These are phyloP conservation scores for Brenthis ino DNA, from an alignment of 2,888 invertebrate species.

Conservation along the genomic window DNA sequence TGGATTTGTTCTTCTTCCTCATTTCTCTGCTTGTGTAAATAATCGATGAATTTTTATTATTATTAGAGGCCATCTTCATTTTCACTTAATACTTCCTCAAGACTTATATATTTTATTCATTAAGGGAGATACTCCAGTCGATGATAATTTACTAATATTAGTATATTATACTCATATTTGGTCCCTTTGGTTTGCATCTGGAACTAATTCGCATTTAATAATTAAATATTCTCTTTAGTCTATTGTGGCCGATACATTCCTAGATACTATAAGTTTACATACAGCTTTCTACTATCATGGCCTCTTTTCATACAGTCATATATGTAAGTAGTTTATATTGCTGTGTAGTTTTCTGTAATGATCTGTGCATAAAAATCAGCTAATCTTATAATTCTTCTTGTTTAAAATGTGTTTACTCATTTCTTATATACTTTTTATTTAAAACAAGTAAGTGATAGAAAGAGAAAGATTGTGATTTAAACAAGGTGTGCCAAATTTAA, in stretches of 20 bases:
- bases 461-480: conserved; percentile 3
- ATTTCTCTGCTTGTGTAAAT: conserved; percentile 27
- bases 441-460: not conserved
- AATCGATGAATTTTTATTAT: conserved; percentile 17
- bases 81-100: too few relatives aligned
- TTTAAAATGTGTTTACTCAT: not conserved
- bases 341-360: conserved; percentile 33
- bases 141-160: not conserved
- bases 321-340: conserved; percentile 35
- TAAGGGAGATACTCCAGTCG: too few relatives aligned
- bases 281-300: conserved; percentile 12
- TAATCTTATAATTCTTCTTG: not conserved
- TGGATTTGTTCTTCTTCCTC: conserved; percentile 33
- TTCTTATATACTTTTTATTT: not conserved
- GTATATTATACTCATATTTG: not conserved
- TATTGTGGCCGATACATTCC: not conserved
- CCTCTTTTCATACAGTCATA: conserved; percentile 27
- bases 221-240: not conserved
- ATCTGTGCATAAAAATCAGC: conserved; percentile 21
- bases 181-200: not conserved
- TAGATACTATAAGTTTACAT: conserved; percentile 1
- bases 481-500: conserved; percentile 13
- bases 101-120: too few relatives aligned
- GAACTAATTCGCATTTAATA: not conserved
- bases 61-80: conserved; percentile 23